phyloP scores from a whole-genome alignment of 2,888 invertebrate species.

The Argyresthia albistria region DNA sequence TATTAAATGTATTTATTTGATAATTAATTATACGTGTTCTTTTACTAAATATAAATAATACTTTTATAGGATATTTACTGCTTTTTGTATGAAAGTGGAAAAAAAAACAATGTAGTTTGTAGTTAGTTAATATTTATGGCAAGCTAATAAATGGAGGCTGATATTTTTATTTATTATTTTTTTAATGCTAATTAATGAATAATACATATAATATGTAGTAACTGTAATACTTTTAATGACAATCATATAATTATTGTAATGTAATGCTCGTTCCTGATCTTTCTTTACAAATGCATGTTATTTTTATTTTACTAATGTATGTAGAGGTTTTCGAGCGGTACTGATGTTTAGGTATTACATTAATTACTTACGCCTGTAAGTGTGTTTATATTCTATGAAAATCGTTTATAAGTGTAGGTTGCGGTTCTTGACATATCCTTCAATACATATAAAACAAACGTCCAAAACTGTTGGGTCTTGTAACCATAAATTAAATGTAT shows the following conservation, averaged over 20 bases:
- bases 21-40: not conserved
- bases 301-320: constrained; percentile 12
- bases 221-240: constrained; percentile 4
- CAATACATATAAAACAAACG: constrained; percentile 13
- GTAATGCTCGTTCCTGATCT: constrained; percentile 33
- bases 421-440: constrained; percentile 4
- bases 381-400: constrained; percentile 26
- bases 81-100: not conserved
- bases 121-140: not conserved
- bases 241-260: constrained; percentile 18
- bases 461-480: constrained; percentile 16
- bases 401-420: not conserved
- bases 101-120: not conserved
- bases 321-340: constrained; percentile 27
- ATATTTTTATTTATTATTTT: constrained; percentile 28
- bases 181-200: constrained; percentile 19
- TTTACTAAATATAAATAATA: not conserved
- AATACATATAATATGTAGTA: constrained; percentile 12
- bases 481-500: constrained; percentile 3
- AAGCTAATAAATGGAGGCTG: constrained; percentile 16
- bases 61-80: not conserved
- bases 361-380: constrained; percentile 19
- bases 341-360: constrained; percentile 19
- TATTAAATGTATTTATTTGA: not conserved
- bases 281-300: constrained; percentile 12